These are phyloP conservation scores for Hylaeus volcanicus DNA, from an alignment of 1,140 invertebrate species.

Conservation along the genomic window DNA sequence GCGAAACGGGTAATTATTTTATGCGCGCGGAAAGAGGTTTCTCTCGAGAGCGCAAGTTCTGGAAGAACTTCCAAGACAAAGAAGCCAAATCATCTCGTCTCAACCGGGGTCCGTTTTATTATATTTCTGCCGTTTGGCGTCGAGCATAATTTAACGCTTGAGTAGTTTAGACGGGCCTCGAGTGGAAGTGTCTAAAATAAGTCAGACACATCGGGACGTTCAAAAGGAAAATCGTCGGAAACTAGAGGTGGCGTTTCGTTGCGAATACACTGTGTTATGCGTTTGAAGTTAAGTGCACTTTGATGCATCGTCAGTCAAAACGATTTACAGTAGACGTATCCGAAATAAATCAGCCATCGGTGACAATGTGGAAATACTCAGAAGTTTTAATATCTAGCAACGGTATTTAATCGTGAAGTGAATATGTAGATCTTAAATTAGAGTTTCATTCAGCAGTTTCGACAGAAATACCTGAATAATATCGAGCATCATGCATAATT, in stretches of 20 bases:
- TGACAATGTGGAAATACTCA: too few species aligned
- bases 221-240: too few species aligned
- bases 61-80: not conserved
- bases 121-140: not conserved
- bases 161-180: not conserved
- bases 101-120: not conserved
- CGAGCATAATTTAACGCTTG: conserved; percentile 11
- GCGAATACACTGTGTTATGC: not conserved
- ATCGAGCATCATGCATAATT: not conserved
- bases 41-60: not conserved
- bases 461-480: not conserved
- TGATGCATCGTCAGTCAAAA: not conserved
- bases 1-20: conserved; percentile 26
- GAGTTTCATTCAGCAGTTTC: too few species aligned
- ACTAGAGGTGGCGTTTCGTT: not conserved
- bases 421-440: too few species aligned
- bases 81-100: conserved; percentile 14
- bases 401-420: too few species aligned
- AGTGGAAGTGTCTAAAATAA: not conserved
- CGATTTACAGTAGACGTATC: not conserved
- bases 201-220: not conserved
- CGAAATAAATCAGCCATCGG: too few species aligned
- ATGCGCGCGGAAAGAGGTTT: conserved; percentile 15
- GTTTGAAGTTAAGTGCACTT: not conserved
- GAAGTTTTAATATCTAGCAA: too few species aligned